Conservation (phyloP, 2,113 vertebrate species). For the Brachypodius melanocephalos region DNA sequence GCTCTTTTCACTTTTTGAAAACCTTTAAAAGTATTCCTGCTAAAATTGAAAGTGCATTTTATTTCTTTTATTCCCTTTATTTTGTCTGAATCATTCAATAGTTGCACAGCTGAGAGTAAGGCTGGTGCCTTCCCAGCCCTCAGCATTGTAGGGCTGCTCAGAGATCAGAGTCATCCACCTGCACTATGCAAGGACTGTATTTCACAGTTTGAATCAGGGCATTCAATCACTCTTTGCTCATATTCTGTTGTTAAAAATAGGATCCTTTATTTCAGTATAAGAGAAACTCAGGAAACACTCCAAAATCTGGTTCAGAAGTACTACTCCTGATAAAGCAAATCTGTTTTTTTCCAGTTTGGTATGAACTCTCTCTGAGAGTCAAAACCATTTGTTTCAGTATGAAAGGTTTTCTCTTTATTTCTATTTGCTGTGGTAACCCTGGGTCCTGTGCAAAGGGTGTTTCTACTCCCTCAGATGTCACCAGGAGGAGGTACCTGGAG, state of each 20-base stretch:
- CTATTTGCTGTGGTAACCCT: neutral
- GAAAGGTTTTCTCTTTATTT: neutral
- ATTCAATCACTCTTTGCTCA: neutral
- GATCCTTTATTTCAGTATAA: neutral
- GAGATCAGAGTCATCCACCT: neutral
- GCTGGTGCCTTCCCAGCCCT: neutral
- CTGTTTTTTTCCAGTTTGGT: neutral
- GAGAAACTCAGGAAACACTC: neutral
- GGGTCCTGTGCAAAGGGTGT: neutral
- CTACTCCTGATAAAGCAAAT: neutral
- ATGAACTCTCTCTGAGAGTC: neutral
- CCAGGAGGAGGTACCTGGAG: too few relatives aligned
- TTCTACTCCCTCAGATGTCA: neutral
- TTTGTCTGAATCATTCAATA: neutral
- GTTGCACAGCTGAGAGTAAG: too few relatives aligned
- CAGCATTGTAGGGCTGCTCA: neutral
- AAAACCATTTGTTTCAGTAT: neutral
- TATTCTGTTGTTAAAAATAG: neutral
- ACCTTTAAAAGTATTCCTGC: neutral
- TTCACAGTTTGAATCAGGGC: neutral
- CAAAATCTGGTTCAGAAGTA: neutral
- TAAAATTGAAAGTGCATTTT: neutral
- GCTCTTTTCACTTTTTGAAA: neutral
- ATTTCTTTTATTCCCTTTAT: neutral
- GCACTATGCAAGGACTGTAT: neutral